phyloP scores from a whole-genome alignment of 2,113 vertebrate species.

The Tragelaphus buxtoni region DNA sequence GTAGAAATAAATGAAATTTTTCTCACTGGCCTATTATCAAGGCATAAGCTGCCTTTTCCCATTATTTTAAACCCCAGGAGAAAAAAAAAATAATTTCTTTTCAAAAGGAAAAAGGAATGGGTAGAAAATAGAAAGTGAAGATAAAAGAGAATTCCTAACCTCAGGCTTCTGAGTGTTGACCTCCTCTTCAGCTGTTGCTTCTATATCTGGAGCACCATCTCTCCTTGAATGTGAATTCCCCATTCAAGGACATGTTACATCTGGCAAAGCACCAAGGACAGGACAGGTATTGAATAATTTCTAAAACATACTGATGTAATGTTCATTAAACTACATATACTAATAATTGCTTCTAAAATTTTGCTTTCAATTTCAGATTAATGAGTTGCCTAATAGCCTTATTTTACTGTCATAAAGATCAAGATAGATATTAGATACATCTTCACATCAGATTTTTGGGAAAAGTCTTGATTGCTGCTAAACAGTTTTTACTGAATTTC shows the following conservation, averaged over 20 bases:
- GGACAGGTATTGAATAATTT: background rate
- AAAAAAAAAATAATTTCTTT: background rate
- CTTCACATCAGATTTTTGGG: background rate
- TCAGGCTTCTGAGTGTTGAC: conserved; percentile 31
- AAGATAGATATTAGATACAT: background rate
- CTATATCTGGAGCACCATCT: background rate
- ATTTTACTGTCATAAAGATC: background rate
- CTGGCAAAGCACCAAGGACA: background rate
- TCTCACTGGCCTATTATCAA: background rate
- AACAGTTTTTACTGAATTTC: background rate
- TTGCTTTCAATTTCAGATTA: background rate
- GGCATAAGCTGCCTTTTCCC: background rate
- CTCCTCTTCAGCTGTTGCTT: conserved; percentile 27
- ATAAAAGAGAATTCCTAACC: conserved; percentile 52
- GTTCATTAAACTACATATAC: background rate
- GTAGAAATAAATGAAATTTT: background rate
- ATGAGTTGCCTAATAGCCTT: background rate
- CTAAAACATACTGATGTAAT: background rate
- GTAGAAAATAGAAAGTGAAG: conserved; percentile 26
- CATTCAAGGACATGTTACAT: background rate
- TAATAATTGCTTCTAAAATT: background rate
- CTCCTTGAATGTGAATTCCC: conserved; percentile 6
- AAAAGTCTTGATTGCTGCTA: background rate
- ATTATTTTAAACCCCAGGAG: conserved; percentile 20
- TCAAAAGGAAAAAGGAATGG: conserved; percentile 35